A percentile compares a stretch with the other conserved stretches of the same genome.
These are phyloP conservation scores for Latrodectus elegans DNA, from an alignment of 2,888 invertebrate genomes.

Conservation along the genomic window DNA sequence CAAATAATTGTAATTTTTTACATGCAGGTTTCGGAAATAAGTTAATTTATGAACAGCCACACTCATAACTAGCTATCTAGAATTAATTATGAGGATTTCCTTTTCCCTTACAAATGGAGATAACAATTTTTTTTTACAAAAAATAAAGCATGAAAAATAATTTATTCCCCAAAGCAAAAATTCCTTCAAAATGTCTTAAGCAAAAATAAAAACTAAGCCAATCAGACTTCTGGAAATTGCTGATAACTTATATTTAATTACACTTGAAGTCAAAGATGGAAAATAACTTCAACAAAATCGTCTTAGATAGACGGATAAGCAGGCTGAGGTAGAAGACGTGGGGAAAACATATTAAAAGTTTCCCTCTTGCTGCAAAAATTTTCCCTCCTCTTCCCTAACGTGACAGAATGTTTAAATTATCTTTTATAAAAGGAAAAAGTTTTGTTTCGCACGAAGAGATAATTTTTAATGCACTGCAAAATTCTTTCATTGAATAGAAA, in stretches of 20 bases:
- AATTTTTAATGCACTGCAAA: slow-evolving; percentile 24
- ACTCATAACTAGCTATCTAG: no score
- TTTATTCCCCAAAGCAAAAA: no score
- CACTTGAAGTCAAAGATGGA: slow-evolving; percentile 13
- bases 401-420: slow-evolving; percentile 34
- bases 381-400: slow-evolving; percentile 4
- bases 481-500: slow-evolving; percentile 1
- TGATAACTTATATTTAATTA: slow-evolving; percentile 57
- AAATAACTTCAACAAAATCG: neutral
- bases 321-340: neutral
- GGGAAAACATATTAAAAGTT: slow-evolving; percentile 23
- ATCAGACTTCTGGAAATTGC: slow-evolving; percentile 41
- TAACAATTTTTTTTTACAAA: no score
- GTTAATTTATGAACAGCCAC: no score
- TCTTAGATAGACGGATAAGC: neutral
- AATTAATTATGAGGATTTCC: no score
- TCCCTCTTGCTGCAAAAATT: slow-evolving; percentile 17
- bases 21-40: no score
- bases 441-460: slow-evolving; percentile 6
- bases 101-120: no score
- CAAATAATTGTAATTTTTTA: no score
- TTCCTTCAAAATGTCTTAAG: neutral
- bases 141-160: no score
- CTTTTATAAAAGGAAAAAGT: neutral
- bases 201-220: slow-evolving; percentile 30